phyloP scores from a whole-genome alignment of 2,888 invertebrate species.

The Carterocephalus palaemon region DNA sequence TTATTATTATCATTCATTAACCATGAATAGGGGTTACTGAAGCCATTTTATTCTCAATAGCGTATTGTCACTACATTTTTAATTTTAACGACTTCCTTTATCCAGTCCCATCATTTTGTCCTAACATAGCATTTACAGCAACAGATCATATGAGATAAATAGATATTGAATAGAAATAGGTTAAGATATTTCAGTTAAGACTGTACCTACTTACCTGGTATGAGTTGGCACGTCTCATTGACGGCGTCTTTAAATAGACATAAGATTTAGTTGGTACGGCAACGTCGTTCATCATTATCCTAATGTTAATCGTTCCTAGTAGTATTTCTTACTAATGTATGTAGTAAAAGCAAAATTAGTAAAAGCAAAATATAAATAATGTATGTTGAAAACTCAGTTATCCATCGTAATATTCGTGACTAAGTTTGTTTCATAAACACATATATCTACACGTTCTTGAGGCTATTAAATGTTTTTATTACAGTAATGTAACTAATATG shows the following conservation, averaged over 20 bases:
- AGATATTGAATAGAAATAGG: slow-evolving; percentile 37
- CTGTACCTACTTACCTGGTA: slow-evolving; percentile 33
- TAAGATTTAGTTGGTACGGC: slow-evolving; percentile 44
- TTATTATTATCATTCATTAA: slow-evolving; percentile 21
- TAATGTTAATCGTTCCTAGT: too few species aligned
- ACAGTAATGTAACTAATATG: background rate
- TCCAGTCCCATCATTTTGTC: slow-evolving; percentile 10
- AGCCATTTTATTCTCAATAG: slow-evolving; percentile 13
- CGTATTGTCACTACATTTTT: slow-evolving; percentile 12
- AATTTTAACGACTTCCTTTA: slow-evolving; percentile 3
- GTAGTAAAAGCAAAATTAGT: background rate
- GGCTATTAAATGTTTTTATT: background rate
- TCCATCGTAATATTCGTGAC: slow-evolving; percentile 2
- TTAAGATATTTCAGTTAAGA: slow-evolving; percentile 55
- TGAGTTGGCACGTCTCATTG: slow-evolving; percentile 67
- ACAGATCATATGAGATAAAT: too few species aligned
- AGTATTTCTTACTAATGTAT: slow-evolving; percentile 15
- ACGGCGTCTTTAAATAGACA: slow-evolving; percentile 61
- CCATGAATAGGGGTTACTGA: slow-evolving; percentile 20
- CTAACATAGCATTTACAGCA: too few species aligned
- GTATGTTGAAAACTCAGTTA: too few species aligned
- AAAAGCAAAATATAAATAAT: too few species aligned
- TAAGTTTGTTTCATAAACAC: background rate
- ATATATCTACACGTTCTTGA: background rate
- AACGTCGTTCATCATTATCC: slow-evolving; percentile 27